These are phyloP conservation scores for Smithornis capensis DNA, from an alignment of 2,113 vertebrate genomes.

Conservation along the genomic window DNA sequence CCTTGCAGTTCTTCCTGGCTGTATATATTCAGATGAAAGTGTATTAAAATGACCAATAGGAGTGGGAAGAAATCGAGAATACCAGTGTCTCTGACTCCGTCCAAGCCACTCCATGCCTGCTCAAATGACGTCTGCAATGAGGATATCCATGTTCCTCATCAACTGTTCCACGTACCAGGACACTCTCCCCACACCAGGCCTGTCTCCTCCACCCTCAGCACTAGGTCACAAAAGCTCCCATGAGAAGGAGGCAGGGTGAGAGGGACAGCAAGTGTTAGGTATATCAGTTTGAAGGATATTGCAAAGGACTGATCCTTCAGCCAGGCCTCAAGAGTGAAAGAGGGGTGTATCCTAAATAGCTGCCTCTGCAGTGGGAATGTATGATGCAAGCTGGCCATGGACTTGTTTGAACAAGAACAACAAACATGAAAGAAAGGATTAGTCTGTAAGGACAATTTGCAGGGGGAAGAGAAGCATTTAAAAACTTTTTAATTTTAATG, in stretches of 20 bases:
- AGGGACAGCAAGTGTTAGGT: not conserved
- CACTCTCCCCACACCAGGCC: not conserved
- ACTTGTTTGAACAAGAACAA: not conserved
- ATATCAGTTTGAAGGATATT: not conserved
- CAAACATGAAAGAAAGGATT: not conserved
- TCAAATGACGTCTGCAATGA: not conserved
- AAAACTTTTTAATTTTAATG: not conserved
- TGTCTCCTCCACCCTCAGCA: not conserved
- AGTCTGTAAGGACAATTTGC: not conserved
- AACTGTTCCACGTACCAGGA: not conserved
- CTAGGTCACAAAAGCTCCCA: not conserved
- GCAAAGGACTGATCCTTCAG: not conserved
- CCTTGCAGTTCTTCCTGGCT: not conserved
- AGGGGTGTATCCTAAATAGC: not conserved
- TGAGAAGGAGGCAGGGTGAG: not conserved
- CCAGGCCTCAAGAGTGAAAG: not conserved
- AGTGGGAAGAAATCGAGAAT: not conserved
- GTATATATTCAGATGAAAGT: not conserved
- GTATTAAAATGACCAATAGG: not conserved
- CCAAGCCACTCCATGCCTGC: not conserved
- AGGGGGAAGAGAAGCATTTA: not conserved
- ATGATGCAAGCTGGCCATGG: not conserved
- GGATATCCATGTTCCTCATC: rapidly evolving
- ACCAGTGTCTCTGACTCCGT: not conserved
- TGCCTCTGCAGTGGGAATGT: not conserved